Evolutionary conservation across 2,113 vertebrate species (phyloP), one percentile per base, ranked within the genome.

Genomic region (Oryctolagus cuniculus): DNA sequence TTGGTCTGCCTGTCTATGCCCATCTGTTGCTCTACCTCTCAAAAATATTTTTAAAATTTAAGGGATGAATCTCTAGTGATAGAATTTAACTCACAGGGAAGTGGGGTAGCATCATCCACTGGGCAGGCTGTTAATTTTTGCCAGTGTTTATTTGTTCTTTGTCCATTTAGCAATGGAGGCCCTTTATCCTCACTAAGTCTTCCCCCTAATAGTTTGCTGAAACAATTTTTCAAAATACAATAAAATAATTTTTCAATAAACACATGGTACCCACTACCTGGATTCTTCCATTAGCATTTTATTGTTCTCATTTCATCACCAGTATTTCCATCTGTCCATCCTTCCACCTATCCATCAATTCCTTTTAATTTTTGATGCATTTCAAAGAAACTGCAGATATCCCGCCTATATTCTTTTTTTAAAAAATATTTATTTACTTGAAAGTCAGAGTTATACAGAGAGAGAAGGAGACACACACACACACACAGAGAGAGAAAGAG

Each of bases 301-400:
- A 63, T 69, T 79, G 19, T 89, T 79, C 12, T 53, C 49, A 9
- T 55, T 55, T 92, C 29, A 67, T 44, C 19, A n/a, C 63, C 27
- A 55, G 78, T 64, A 8, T 38, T 25, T 64, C 36, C 61, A 49
- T 67, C 34, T 83, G 69, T 9, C 5, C 55, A 58, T 58, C 55
- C 55, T 58, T 55, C 29, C 25, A 66, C 34, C 22, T 6, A 44
- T 6, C 10, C 17, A 15, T 78, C 31, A 36, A 3, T 51, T 64
- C 74, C 34, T 82, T 94, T 89, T 21, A 53, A 63, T 44, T 89
- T 94, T 81, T 92, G 67, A 92, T 34, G 11, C 31, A 80, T 89
- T 89, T 94, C 58, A 69, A 77, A 38, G 31, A 94, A 89, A 85
- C 61, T 81, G 49, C 12, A 80, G 38, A 31, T 1, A 55, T 6